Evolutionary conservation across 2,888 invertebrate genomes (phyloP), one percentile per base, ranked within the genome.

Genomic region (Ctenicera cuprea): DNA sequence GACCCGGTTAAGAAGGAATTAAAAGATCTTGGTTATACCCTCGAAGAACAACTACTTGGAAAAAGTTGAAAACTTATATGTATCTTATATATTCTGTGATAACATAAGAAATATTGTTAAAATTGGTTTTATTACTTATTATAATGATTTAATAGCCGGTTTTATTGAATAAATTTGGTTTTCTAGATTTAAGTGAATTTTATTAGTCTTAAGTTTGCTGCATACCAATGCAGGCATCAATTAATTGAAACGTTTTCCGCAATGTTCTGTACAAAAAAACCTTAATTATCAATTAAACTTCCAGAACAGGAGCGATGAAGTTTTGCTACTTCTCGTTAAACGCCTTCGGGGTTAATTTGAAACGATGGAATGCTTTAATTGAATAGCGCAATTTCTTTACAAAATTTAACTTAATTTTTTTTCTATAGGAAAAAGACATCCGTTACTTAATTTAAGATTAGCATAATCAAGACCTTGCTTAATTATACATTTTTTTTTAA

Each of bases 1-100:
- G 88, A 88, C 9, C 84, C 83, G 22, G 88, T 95, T 52, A 88
- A 91, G 0, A 90, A 91, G 82, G 93, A 93, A 83, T 86, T 94
- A 84, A 86, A 89, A 65, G 87, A 88, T 9, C 86, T 91, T 66
- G 94, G 94, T 1, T 87, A 87, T 30, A 71, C 67, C 12, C 41
- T 79, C 5, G 76, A 77, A 57, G 77, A 78, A 9, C 75, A 77
- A 63, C 5, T 64, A 8, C 16, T 30, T 8, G 66, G 30, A 8
- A 33, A 18, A 59, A 16, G 18, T 1, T 45, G 33, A 37, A 20
- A 37, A 50, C 14, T n/a, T 5, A 22, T n/a, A 38, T 7, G 4
- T 52, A 22, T 26, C 9, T 30, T 3, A 16, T 18, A 26, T 14
- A 14, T 9, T 33, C 57, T 57, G 57, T 57, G 57, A 57, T 57